A percentile compares a stretch with the other conserved stretches of the same genome.
phyloP scores from a whole-genome alignment of 2,113 vertebrate species.

The Lichenostomus cassidix region DNA sequence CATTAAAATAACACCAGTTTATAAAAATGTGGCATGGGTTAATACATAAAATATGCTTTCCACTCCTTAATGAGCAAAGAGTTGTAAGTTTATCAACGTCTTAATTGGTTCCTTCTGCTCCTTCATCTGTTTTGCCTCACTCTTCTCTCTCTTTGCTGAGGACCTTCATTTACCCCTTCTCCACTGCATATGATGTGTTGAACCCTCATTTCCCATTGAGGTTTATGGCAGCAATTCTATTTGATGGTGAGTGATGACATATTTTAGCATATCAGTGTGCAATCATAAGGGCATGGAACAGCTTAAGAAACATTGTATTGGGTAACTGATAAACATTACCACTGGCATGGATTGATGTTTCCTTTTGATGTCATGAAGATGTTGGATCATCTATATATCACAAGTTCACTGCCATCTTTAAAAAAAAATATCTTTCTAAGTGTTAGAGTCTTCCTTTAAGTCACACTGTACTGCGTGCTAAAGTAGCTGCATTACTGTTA shows the following conservation, averaged over 20 bases:
- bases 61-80: not conserved
- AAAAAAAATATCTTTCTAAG: not conserved
- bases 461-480: not conserved
- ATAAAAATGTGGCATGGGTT: not conserved
- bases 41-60: not conserved
- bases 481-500: not conserved
- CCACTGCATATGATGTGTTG: not conserved
- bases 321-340: not conserved
- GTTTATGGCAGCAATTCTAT: not conserved
- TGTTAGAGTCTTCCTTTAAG: not conserved
- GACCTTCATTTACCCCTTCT: not conserved
- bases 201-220: not conserved
- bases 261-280: not conserved
- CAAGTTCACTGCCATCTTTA: not conserved
- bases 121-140: not conserved
- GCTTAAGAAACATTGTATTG: not conserved
- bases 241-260: not conserved
- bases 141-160: not conserved
- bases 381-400: not conserved
- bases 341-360: not conserved
- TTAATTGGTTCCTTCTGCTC: constrained; percentile 1
- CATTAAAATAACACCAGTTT: not conserved
- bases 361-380: not conserved
- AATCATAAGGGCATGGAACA: not conserved
- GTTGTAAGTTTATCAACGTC: not conserved